Base-by-base conservation (phyloP, 2,797 vertebrate genomes). In the Alcedo quadribrachys region DNA sequence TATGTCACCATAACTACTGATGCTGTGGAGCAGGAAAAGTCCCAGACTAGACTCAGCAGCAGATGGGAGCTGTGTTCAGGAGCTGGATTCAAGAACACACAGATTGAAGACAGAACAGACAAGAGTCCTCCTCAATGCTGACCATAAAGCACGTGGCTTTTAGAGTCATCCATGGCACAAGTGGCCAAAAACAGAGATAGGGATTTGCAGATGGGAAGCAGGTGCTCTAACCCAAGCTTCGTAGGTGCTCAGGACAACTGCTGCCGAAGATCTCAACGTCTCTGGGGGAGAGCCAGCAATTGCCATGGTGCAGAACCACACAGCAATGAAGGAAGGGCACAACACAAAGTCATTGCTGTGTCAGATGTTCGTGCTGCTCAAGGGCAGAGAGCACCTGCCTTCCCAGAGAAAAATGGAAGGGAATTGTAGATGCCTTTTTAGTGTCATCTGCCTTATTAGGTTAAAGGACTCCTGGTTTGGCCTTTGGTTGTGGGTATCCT, bases 351-450 rank as follows among this genome's bases (percentile, higher is more conserved):
- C 33, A 40, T 4, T 51, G 79, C 35, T 32, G 0, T 9, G 50
- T 79, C 67, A 83, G 25, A 77, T 43, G 54, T 18, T 42, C 78
- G 50, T 55, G 76, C 21, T 90, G 30, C 81, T 78, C 18, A 33
- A 92, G 71, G 89, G 77, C 2, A 57, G 51, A 43, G 11, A 75
- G 21, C 92, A 89, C 81, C 90, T 94, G 90, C 73, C 78, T 89
- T 83, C 81, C 54, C 9, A 37, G 65, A 33, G 62, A 66, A 54
- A 77, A 77, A 57, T 15, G 9, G 2, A 25, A 55, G 40, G 60
- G 73, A 94, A 92, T 13, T 74, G 28, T 83, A 87, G 92, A 90
- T 93, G 87, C 76, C 88, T 90, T 35, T 94, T 86, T 90, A 92
- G 69, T 35, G 1, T 70, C 92, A 32, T 25, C 50, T 92, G 76